Evolutionary conservation across 2,113 vertebrate genomes (phyloP), one percentile per base, ranked within the genome.

Genomic region (Euleptes europaea): DNA sequence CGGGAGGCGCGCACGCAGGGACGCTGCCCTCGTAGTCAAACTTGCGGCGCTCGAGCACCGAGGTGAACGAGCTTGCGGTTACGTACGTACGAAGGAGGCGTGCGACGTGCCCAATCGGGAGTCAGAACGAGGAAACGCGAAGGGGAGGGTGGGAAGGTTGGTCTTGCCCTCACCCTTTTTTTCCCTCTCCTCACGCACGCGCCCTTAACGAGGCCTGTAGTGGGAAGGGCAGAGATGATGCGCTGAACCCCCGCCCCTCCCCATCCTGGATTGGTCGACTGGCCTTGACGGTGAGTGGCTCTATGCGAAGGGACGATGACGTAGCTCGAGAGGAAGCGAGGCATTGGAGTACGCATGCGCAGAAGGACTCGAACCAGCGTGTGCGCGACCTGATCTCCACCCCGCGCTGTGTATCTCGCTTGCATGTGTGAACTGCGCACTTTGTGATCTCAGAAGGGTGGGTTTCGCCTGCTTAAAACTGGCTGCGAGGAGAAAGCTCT

Each of bases 161-260:
- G 1, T 7, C 5, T 42, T 19, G 26, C 13, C 63, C 0, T 2
- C 1, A 2, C 1, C 2, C 2, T 28, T 21, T 2, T 17, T 12
- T 40, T 11, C 4, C 4, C 4, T n/a, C 1, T 8, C 14, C 49
- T 17, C 23, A 28, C 76, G 26, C 4, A 9, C 11, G 2, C 28
- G 1, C 47, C 28, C 2, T 4, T 0, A 42, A 12, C 11, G 44
- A 49, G 72, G 72, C 60, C 60, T 28, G 60, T 63, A 8, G 23
- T 10, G 23, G 60, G 60, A 28, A 63, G 26, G 60, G 60, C 60
- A 63, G 60, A 26, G 23, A 60, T 23, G 23, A 63, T 6, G 51
- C 2, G 15, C 21, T 57, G 54, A 71, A 71, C 23, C 4, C 40
- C 71, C 40, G 71, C 71, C 71, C 26, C 28, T 31, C 13, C 31